Base-by-base conservation (phyloP, 2,888 invertebrate species). In the Cosmopolites sordidus region DNA sequence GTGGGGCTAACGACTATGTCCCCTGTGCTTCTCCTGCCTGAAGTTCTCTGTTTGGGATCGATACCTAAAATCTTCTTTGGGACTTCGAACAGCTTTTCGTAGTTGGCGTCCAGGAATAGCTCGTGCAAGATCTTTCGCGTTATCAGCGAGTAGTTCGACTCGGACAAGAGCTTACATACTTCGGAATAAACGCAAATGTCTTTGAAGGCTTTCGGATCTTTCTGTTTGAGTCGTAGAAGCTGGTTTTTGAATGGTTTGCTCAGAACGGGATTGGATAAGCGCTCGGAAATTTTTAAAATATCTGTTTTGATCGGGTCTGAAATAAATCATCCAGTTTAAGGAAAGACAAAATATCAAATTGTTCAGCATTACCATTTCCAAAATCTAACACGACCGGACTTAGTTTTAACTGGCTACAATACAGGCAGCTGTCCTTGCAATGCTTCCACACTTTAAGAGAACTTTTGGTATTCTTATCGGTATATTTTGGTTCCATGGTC, bases 121-220 rank as follows among this genome's bases (percentile, higher is more conserved):
- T 97, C 97, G 72, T 97, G 96, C 22, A 97, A 77, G 73, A 95
- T 92, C 50, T 93, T 81, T 9, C 96, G 80, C 1, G 92, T 86
- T 56, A 83, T 82, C 67, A 94, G 77, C 67, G 92, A 83, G 73
- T 92, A 94, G 39, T 87, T 86, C 70, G 86, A 87, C 48, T 83
- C 81, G 0, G 89, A 83, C 50, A 96, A 76, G 51, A 90, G 78
- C 57, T 83, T 83, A 70, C 90, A 87, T 11, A 94, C 86, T 73
- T 97, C 96, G 0, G 93, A 94, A 76, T 93, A 97, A 14, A 96
- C 80, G 73, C 97, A 97, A 54, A 90, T 78, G 69, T 92, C 92
- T 74, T 90, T 83, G 74, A 89, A 89, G 58, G 83, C 76, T 27
- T 82, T 79, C 2, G 88, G 84, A 72, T 86, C 80, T 30, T 82